A percentile compares a stretch with the other conserved stretches of the same genome.
Conservation (phyloP, 2,797 vertebrate genomes). For the Smutsia temminckii region DNA sequence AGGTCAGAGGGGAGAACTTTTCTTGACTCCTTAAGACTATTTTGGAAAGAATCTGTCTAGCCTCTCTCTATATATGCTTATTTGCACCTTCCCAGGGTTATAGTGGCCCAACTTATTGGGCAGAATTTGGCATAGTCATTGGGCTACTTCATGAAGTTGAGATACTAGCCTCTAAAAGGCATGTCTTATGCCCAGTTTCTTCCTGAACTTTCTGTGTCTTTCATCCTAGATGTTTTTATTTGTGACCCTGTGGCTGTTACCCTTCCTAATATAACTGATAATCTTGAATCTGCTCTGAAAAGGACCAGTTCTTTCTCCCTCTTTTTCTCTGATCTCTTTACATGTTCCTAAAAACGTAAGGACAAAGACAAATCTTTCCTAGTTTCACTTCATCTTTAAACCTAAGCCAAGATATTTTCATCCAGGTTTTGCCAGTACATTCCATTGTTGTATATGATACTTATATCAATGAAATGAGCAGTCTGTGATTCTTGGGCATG, state of each 20-base stretch:
- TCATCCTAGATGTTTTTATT: background rate
- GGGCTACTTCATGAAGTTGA: background rate
- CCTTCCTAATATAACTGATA: background rate
- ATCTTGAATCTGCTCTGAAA: background rate
- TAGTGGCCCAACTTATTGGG: background rate
- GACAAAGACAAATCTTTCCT: background rate
- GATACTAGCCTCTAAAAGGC: background rate
- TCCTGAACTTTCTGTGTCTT: background rate
- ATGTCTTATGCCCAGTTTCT: background rate
- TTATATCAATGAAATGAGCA: background rate
- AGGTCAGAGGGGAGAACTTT: background rate
- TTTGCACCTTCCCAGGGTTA: background rate
- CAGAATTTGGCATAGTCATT: background rate
- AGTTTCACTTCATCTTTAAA: background rate
- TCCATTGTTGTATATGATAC: background rate
- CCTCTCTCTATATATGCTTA: background rate
- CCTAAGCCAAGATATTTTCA: background rate
- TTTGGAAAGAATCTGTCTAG: background rate
- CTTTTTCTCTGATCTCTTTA: background rate
- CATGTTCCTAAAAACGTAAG: background rate
- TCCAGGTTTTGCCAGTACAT: background rate
- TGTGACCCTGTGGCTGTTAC: background rate
- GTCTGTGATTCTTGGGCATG: background rate
- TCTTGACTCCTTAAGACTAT: background rate
- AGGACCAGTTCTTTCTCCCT: background rate